Conservation (phyloP, 2,113 vertebrate genomes). For the Aspiorhynchus laticeps region DNA sequence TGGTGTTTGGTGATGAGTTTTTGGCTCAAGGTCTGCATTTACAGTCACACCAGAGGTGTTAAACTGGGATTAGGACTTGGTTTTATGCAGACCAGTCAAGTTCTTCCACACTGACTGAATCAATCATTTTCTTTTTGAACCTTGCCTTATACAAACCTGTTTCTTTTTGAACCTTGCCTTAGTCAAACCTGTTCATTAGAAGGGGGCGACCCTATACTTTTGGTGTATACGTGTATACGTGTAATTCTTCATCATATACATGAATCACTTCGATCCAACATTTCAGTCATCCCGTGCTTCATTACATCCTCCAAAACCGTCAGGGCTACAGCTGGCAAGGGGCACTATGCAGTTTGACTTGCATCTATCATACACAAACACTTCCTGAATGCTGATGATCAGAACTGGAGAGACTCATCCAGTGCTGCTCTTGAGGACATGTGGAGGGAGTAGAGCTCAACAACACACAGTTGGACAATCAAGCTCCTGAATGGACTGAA, state of each 20-base stretch:
- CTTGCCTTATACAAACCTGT: too few relatives aligned
- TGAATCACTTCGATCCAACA: not conserved
- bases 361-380: not conserved
- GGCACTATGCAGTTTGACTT: not conserved
- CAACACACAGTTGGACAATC: slow-evolving; percentile 26
- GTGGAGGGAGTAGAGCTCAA: not conserved
- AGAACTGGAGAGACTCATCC: slow-evolving; percentile 1
- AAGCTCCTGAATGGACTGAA: slow-evolving; percentile 9
- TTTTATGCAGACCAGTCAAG: too few relatives aligned
- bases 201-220: too few relatives aligned
- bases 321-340: not conserved
- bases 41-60: too few relatives aligned
- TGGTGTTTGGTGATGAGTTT: too few relatives aligned
- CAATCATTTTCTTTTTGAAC: too few relatives aligned
- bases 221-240: too few relatives aligned
- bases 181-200: too few relatives aligned
- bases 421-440: slow-evolving; percentile 1
- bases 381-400: slow-evolving; percentile 13
- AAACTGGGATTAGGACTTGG: too few relatives aligned
- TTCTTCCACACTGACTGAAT: too few relatives aligned
- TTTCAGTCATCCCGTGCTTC: not conserved
- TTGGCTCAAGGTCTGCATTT: too few relatives aligned
- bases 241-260: not conserved
- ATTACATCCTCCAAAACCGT: not conserved
- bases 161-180: too few relatives aligned